Conservation (phyloP, 2,797 vertebrate genomes). For the Phataginus tricuspis region DNA sequence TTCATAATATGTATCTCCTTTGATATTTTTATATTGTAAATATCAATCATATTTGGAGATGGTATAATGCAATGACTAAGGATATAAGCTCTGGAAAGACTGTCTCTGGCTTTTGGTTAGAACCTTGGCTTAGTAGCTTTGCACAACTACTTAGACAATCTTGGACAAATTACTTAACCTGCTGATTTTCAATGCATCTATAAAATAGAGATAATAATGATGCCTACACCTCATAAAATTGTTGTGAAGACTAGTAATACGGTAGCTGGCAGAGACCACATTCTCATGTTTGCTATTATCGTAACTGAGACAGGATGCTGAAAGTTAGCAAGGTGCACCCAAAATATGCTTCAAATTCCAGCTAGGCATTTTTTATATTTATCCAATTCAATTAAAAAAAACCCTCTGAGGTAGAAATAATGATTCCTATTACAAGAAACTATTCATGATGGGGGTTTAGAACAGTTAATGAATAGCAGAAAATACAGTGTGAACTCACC, state of each 20-base stretch:
- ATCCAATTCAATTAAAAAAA: background rate
- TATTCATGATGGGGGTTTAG: background rate
- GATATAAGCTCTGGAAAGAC: background rate
- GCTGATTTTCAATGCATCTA: constrained; percentile 8
- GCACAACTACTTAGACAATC: background rate
- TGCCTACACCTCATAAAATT: background rate
- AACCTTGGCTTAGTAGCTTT: background rate
- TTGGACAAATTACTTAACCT: background rate
- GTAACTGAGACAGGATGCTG: background rate
- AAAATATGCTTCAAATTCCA: constrained; percentile 44
- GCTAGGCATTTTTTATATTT: background rate
- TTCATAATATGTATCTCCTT: background rate
- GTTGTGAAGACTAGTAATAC: background rate
- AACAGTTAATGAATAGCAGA: constrained; percentile 4
- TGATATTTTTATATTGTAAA: background rate
- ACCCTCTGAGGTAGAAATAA: background rate
- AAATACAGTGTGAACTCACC: background rate
- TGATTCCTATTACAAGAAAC: background rate
- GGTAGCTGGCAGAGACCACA: background rate
- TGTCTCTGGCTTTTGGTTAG: background rate
- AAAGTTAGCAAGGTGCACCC: background rate
- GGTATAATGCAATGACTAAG: background rate
- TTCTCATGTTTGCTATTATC: background rate
- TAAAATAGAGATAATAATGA: background rate
- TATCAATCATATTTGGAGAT: background rate